phyloP scores from a whole-genome alignment of 2,113 vertebrate genomes.

The Ammodytes marinus region DNA sequence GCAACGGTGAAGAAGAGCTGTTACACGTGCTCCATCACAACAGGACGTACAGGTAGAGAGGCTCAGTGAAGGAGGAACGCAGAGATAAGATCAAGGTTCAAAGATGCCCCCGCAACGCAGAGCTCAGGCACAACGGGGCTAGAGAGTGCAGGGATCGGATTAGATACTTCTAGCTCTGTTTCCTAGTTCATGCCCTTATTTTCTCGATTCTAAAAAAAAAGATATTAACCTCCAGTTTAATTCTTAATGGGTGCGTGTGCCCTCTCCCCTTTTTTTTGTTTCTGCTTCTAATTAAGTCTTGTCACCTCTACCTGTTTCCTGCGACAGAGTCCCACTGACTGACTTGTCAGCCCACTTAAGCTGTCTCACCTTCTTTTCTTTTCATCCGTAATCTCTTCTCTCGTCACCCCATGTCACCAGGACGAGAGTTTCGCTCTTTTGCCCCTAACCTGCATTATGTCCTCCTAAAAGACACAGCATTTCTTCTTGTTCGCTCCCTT shows the following conservation, averaged over 20 bases:
- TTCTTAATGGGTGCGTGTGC: constrained; percentile 9
- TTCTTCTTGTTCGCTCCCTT: neutral
- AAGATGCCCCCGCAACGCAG: constrained; percentile 56
- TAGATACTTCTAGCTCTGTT: constrained; percentile 17
- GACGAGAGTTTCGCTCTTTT: constrained; percentile 15
- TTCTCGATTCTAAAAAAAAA: neutral
- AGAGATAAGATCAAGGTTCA: constrained; percentile 63
- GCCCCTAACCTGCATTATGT: constrained; percentile 27
- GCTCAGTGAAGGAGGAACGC: constrained; percentile 48
- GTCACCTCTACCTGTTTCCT: neutral
- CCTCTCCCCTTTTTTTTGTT: constrained; percentile 11
- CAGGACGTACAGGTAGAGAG: constrained; percentile 60
- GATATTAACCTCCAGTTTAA: constrained; percentile 5
- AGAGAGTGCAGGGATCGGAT: constrained; percentile 35
- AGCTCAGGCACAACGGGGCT: constrained; percentile 35
- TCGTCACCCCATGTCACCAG: neutral
- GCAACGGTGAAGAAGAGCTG: constrained; percentile 36
- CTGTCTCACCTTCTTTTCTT: constrained; percentile 19
- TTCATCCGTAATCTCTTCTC: constrained; percentile 41
- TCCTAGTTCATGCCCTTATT: constrained; percentile 4
- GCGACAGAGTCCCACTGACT: constrained; percentile 29
- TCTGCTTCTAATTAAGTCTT: constrained; percentile 35
- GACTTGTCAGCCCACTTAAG: constrained; percentile 48
- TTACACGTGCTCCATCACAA: constrained; percentile 60
- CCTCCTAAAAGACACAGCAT: constrained; percentile 46